Conservation (phyloP, 2,888 invertebrate genomes). For the Orchesella flavescens region DNA sequence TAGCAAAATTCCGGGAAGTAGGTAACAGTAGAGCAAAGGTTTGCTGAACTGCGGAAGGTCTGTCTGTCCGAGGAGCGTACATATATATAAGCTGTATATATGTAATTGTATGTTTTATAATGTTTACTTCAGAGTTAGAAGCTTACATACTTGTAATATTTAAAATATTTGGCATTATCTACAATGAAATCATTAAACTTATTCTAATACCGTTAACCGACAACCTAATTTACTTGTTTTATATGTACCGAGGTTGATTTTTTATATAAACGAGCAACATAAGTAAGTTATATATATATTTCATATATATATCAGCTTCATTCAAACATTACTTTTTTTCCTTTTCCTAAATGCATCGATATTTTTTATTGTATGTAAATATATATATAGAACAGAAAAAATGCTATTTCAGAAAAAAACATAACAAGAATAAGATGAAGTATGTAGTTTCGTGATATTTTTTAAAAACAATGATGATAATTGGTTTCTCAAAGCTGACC, state of each 20-base stretch:
- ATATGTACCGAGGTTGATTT: constrained; percentile 1
- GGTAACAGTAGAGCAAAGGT: constrained; percentile 57
- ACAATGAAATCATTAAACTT: constrained; percentile 44
- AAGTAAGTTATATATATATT: no score
- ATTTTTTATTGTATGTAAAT: constrained; percentile 20
- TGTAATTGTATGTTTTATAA: constrained; percentile 33
- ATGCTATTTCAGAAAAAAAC: background rate
- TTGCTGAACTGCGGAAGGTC: constrained; percentile 50
- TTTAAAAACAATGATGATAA: background rate
- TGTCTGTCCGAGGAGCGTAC: constrained; percentile 35
- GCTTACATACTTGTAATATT: constrained; percentile 28
- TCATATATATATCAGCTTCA: no score
- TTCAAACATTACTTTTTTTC: no score
- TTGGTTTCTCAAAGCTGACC: no score
- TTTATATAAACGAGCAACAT: background rate
- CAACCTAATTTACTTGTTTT: constrained; percentile 8
- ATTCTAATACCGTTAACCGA: constrained; percentile 30
- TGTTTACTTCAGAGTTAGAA: constrained; percentile 17
- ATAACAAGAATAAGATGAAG: constrained; percentile 28
- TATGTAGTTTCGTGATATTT: background rate
- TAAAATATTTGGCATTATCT: constrained; percentile 65
- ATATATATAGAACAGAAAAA: constrained; percentile 19
- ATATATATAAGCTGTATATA: constrained; percentile 45
- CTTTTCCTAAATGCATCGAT: background rate
- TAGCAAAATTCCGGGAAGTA: constrained; percentile 63